Evolutionary conservation across 2,797 vertebrate genomes (phyloP).

Genomic region (Trematomus bernacchii): DNA sequence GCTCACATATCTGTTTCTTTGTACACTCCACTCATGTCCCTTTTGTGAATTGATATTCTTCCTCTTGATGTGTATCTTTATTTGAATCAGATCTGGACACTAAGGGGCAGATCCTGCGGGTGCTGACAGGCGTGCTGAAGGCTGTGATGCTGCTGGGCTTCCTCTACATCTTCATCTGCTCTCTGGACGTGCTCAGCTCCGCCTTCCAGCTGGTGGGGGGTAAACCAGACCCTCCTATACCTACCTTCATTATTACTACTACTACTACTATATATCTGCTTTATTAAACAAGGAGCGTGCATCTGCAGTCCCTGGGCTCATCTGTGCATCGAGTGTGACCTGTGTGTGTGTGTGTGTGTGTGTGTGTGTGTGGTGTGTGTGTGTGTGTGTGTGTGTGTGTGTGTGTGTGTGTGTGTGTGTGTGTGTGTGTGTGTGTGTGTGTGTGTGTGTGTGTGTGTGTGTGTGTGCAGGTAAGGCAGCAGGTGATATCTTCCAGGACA

Average conservation of each 20-base stretch:
- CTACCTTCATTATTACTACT: not conserved
- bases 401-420: slow-evolving; percentile 11
- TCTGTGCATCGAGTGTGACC: no score
- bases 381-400: slow-evolving; percentile 28
- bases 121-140: slow-evolving; percentile 85
- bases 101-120: slow-evolving; percentile 86
- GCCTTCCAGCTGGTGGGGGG: slow-evolving; percentile 98
- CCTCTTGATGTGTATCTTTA: no score
- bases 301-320: no score
- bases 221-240: slow-evolving; percentile 58
- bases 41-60: no score
- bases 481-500: slow-evolving; percentile 96
- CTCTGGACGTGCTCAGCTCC: slow-evolving; percentile 94
- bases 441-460: slow-evolving; percentile 31
- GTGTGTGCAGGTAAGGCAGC: slow-evolving; percentile 90
- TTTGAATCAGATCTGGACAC: slow-evolving; percentile 88
- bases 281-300: not conserved
- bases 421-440: slow-evolving; percentile 30
- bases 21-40: no score
- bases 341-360: no score
- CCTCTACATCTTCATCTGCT: slow-evolving; percentile 97
- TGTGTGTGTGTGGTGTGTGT: no score
- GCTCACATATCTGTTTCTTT: no score
- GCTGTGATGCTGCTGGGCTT: slow-evolving; percentile 87
- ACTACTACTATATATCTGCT: not conserved